Percentiles rank a stretch among this genome's conserved stretches.
Conservation (phyloP, 2,113 vertebrate species). For the Toxostoma redivivum region DNA sequence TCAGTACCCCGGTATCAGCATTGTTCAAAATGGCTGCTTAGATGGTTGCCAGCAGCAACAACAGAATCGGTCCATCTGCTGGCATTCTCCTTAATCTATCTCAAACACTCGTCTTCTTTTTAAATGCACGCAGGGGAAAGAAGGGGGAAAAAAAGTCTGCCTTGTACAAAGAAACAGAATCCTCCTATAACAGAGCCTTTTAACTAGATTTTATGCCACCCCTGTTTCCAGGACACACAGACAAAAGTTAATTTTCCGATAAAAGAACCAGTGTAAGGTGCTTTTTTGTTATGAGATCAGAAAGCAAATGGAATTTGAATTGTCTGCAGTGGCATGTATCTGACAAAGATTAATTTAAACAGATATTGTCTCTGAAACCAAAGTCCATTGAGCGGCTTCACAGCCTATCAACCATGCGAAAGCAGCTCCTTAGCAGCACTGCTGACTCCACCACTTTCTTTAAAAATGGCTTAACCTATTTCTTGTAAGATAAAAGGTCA, state of each 20-base stretch:
- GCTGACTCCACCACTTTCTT: slow-evolving; percentile 65
- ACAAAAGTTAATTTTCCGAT: slow-evolving; percentile 68
- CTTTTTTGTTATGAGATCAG: slow-evolving; percentile 68
- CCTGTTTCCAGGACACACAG: slow-evolving; percentile 57
- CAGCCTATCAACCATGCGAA: slow-evolving; percentile 64
- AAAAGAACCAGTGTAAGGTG: slow-evolving; percentile 60
- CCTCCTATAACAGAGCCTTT: slow-evolving; percentile 61
- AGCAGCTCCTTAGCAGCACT: slow-evolving; percentile 61
- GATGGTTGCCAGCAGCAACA: slow-evolving; percentile 65
- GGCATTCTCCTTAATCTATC: slow-evolving; percentile 70
- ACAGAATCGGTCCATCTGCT: slow-evolving; percentile 67
- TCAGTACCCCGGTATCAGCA: slow-evolving; percentile 55
- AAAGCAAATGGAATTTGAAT: slow-evolving; percentile 69
- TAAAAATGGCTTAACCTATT: slow-evolving; percentile 65
- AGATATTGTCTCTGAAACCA: slow-evolving; percentile 68
- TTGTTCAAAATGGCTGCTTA: slow-evolving; percentile 67
- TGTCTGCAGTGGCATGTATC: slow-evolving; percentile 61
- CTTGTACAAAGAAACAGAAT: slow-evolving; percentile 61
- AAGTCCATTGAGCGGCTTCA: slow-evolving; percentile 68
- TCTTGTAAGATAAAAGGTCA: slow-evolving; percentile 65
- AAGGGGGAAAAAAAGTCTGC: neutral
- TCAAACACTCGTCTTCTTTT: slow-evolving; percentile 64
- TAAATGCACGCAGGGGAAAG: slow-evolving; percentile 43
- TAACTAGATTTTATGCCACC: slow-evolving; percentile 60
- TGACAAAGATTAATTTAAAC: slow-evolving; percentile 73